Evolutionary conservation across 2,113 vertebrate species (phyloP).

Genomic region (Paradisaea rubra): DNA sequence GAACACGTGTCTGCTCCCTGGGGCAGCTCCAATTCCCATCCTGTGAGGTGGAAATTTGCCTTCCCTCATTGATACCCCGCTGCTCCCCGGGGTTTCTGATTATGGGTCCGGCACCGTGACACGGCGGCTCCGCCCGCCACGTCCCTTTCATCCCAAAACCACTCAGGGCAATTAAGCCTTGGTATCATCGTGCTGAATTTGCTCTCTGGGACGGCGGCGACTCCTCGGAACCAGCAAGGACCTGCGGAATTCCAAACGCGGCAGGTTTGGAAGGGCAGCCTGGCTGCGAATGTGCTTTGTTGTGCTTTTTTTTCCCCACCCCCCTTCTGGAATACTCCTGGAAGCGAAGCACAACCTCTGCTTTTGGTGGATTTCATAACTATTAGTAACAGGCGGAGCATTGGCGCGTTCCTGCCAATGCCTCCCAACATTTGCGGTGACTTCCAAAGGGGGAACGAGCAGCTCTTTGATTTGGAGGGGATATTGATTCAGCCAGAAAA

Average conservation of each 20-base stretch:
- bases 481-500: background rate
- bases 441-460: background rate
- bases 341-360: background rate
- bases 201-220: background rate
- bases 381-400: background rate
- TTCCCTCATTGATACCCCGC: background rate
- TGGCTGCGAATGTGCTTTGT: rapidly evolving
- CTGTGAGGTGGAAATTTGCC: background rate
- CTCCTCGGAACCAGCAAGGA: background rate
- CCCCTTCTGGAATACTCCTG: background rate
- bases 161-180: background rate
- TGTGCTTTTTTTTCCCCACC: rapidly evolving
- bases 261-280: background rate
- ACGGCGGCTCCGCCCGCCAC: background rate
- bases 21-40: background rate
- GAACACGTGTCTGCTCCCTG: background rate
- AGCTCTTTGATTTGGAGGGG: background rate
- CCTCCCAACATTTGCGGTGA: background rate
- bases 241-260: rapidly evolving
- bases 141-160: background rate
- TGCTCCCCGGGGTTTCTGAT: background rate
- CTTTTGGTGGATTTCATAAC: background rate
- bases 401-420: rapidly evolving
- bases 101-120: background rate
- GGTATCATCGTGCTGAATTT: background rate